These are phyloP conservation scores for Epinephelus awoara DNA, from an alignment of 2,797 vertebrate species.

Conservation along the genomic window DNA sequence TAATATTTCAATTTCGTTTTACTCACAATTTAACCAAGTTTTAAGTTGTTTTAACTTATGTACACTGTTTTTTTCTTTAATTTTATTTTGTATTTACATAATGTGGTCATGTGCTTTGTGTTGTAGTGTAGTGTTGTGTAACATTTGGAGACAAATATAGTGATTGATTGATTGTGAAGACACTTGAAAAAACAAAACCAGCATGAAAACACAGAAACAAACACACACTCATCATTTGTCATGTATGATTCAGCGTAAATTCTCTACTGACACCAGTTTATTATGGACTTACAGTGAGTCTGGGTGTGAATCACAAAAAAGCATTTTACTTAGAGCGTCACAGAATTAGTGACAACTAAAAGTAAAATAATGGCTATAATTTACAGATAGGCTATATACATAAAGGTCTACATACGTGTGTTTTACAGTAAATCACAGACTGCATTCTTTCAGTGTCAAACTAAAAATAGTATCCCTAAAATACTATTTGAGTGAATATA, in stretches of 20 bases:
- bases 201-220: background rate
- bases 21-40: background rate
- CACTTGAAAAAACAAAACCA: background rate
- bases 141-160: background rate
- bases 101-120: background rate
- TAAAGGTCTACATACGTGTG: too few relatives aligned
- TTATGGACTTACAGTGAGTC: background rate
- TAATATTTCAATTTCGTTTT: background rate
- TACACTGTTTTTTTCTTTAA: background rate
- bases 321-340: background rate
- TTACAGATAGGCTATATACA: background rate
- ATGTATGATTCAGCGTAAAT: background rate
- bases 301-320: background rate
- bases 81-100: background rate
- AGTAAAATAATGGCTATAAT: background rate
- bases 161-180: background rate
- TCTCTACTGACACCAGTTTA: background rate
- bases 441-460: background rate
- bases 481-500: too few relatives aligned
- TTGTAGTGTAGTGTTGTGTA: background rate
- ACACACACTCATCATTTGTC: background rate
- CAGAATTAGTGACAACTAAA: background rate
- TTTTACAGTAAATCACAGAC: background rate
- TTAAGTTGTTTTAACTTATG: background rate
- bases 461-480: too few relatives aligned